Evolutionary conservation across 2,888 invertebrate species (phyloP), one percentile per base, ranked within the genome.

Genomic region (Lochmaea capreae): DNA sequence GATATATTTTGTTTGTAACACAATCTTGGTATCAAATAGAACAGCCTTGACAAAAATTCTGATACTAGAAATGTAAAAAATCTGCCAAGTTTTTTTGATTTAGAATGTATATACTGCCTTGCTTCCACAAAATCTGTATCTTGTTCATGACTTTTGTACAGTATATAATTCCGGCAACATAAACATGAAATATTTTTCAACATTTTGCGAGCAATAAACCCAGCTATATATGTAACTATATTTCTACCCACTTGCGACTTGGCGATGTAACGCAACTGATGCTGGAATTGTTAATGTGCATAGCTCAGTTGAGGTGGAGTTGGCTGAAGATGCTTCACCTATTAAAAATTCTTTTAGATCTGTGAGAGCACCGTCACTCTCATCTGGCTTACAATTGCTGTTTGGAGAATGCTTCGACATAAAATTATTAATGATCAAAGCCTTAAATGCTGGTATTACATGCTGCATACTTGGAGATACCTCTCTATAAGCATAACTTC

Each of bases 221-320:
- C 49, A 49, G 49, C 12, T 49, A 49, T 49, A 49, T 49, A 49
- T n/a, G n/a, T n/a, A n/a, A 49, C 49, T 49, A 49, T 43, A 43
- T 43, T 12, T 43, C 43, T 43, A 43, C 43, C 43, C 11, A 43
- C 43, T 43, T 12, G 43, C 12, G 43, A 43, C 12, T 43, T 43
- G n/a, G 43, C 43, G 43, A 12, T 43, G 43, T 43, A 12, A 43
- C 0, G 49, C 49, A 49, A 49, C 49, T n/a, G 49, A 49, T 49
- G 49, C 49, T 49, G n/a, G 49, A n/a, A 49, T 49, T 49, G 49
- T 49, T 49, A 49, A n/a, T n/a, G 49, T n/a, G 49, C 49, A 49
- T n/a, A 49, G 49, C 49, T 49, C 49, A 49, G 14, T 49, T 49
- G 49, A 49, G n/a, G n/a, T 49, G n/a, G n/a, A 49, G 49, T n/a